Evolutionary conservation across 35 echinoderm and acorn worm genomes (phyloP), one percentile per base, ranked within the genome.

Genomic region (Eucidaris tribuloides): DNA sequence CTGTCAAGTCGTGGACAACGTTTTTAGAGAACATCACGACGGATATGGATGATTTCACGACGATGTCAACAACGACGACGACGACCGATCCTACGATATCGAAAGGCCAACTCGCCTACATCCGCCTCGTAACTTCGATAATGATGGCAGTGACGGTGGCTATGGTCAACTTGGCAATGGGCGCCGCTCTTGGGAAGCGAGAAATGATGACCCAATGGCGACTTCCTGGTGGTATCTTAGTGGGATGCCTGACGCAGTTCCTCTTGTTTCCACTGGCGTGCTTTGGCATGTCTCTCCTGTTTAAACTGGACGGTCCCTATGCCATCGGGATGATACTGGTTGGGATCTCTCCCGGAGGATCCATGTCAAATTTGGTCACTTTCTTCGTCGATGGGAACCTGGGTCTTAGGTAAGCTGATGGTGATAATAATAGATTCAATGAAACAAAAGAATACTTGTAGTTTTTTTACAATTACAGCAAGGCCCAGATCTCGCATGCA

Each of bases 321-420:
- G 57, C 38, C 36, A 42, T 60, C 13, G 80, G 80, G 7, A 64
- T 83, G 29, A 24, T 83, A 18, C 62, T 83, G 18, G 58, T 83
- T n/a, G 80, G 33, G 1, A 64, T 52, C 46, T 65, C 57, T 38
- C 80, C 80, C 36, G 80, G 80, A 5, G 41, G 58, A 45, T 62
- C 80, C 15, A 41, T 83, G 58, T 42, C 80, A 2, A 45, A 24
- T 7, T n/a, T 83, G 7, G 58, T 83, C 15, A 83, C 80, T 20
- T 83, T 64, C 62, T 83, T 83, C 19, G 50, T 83, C 40, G 80
- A 83, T 34, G 80, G 80, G 2, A 64, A 65, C 43, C 29, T 83
- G 29, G 62, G 55, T 29, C 33, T 83, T n/a, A 63, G 80, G 80
- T 83, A 30, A 62, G 80, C 18, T 11, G 1, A 33, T 64, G 28